Evolutionary conservation across 1,140 invertebrate species (phyloP).

Genomic region (Conus ventricosus): DNA sequence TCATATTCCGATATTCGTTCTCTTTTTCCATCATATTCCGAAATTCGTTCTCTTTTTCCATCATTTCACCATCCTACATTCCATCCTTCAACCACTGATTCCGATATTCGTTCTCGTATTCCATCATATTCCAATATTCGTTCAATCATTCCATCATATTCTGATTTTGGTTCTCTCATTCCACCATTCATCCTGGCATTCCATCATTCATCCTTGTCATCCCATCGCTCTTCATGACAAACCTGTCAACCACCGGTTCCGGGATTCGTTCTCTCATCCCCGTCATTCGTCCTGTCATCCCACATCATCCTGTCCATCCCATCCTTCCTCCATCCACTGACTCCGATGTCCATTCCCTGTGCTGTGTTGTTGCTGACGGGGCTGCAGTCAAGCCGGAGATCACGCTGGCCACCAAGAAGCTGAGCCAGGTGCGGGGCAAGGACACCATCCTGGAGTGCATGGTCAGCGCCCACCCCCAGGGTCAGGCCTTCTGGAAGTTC

Average conservation of each 20-base stretch:
- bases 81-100: too few species aligned
- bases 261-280: not conserved
- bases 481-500: constrained; percentile 90
- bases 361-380: not conserved
- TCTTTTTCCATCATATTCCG: too few species aligned
- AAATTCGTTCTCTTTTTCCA: too few species aligned
- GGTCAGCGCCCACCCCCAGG: constrained; percentile 91
- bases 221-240: not conserved
- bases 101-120: too few species aligned
- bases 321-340: not conserved
- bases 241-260: too few species aligned
- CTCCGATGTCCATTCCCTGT: not conserved
- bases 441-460: constrained; percentile 86
- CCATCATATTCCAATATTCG: too few species aligned
- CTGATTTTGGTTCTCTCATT: not conserved
- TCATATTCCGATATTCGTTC: too few species aligned
- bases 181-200: not conserved
- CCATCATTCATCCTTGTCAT: not conserved
- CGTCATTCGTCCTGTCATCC: not conserved
- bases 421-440: constrained; percentile 65
- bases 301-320: not conserved
- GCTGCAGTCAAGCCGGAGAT: constrained; percentile 70
- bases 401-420: constrained; percentile 55
- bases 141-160: too few species aligned
- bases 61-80: too few species aligned